Evolutionary conservation across 2,113 vertebrate species (phyloP).

Genomic region (Paradisaea rubra): DNA sequence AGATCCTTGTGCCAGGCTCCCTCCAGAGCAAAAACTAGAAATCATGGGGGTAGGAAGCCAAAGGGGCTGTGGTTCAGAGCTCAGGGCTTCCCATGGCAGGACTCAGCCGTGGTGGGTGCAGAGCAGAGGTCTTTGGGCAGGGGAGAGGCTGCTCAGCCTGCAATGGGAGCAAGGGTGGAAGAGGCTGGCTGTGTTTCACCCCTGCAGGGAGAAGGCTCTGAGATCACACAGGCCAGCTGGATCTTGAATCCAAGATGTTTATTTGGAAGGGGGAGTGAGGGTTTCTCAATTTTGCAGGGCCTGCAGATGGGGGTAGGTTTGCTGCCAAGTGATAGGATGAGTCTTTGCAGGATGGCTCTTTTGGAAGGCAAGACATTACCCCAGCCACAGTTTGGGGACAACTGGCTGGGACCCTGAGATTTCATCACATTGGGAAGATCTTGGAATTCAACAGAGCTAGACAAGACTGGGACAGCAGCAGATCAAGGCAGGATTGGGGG

Average conservation of each 20-base stretch:
- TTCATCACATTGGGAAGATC: not conserved
- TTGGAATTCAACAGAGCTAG: not conserved
- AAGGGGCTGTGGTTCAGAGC: not conserved
- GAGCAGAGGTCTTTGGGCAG: not conserved
- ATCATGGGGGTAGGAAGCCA: not conserved
- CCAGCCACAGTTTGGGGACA: not conserved
- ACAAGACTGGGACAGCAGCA: not conserved
- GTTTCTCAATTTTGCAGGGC: conserved; percentile 45
- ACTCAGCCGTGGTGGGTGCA: fast-evolving
- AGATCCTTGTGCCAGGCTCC: fast-evolving
- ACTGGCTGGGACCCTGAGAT: not conserved
- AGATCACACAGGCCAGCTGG: conserved; percentile 50
- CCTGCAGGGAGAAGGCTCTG: conserved; percentile 38
- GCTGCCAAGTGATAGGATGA: not conserved
- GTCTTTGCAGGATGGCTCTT: not conserved
- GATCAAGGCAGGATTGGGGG: not conserved
- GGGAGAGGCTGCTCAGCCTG: not conserved
- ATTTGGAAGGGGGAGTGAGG: conserved; percentile 13
- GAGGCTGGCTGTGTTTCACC: conserved; percentile 39
- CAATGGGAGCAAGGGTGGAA: not conserved
- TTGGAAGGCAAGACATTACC: not conserved
- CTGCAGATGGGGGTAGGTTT: conserved; percentile 13
- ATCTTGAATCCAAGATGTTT: conserved; percentile 45
- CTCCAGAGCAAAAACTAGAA: not conserved
- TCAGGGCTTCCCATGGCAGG: not conserved